These are phyloP conservation scores for Drosophila prolongata DNA, from an alignment of 2,888 invertebrate species.

Conservation along the genomic window DNA sequence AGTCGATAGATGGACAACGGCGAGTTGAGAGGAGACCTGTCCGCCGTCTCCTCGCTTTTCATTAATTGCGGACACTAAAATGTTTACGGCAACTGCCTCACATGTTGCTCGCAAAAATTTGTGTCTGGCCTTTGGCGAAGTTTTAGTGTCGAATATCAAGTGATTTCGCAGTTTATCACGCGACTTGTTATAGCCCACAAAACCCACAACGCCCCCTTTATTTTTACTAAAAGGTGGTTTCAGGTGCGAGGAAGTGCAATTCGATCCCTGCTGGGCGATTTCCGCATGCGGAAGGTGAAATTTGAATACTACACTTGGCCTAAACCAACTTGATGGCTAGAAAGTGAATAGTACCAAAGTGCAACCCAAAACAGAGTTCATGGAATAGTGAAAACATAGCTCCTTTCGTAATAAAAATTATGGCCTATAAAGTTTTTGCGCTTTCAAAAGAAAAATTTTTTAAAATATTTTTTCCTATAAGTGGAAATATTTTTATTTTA, in stretches of 20 bases:
- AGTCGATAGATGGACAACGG: slow-evolving; percentile 25
- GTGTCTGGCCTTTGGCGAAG: slow-evolving; percentile 21
- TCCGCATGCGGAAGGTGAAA: slow-evolving; percentile 15
- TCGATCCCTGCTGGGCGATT: slow-evolving; percentile 4
- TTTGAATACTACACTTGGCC: slow-evolving; percentile 14
- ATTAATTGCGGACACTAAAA: slow-evolving; percentile 39
- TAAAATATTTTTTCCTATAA: neutral
- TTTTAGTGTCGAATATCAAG: slow-evolving; percentile 42
- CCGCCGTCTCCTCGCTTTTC: slow-evolving; percentile 13
- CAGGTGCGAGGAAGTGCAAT: slow-evolving; percentile 5
- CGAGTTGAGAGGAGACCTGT: slow-evolving; percentile 31
- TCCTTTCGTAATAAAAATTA: no score
- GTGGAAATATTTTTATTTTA: neutral
- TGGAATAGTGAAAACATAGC: no score
- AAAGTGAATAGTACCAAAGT: slow-evolving; percentile 23
- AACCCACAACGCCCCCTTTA: slow-evolving; percentile 16
- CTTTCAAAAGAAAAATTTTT: neutral
- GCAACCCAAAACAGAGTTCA: slow-evolving; percentile 5
- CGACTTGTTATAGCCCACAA: slow-evolving; percentile 13
- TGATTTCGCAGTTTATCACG: slow-evolving; percentile 39
- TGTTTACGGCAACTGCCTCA: slow-evolving; percentile 26
- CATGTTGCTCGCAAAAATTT: slow-evolving; percentile 13
- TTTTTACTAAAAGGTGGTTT: neutral
- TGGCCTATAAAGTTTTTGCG: neutral
- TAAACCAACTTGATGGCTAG: slow-evolving; percentile 12